These are phyloP conservation scores for Euborellia annulipes DNA, from an alignment of 1,140 invertebrate genomes.

Conservation along the genomic window DNA sequence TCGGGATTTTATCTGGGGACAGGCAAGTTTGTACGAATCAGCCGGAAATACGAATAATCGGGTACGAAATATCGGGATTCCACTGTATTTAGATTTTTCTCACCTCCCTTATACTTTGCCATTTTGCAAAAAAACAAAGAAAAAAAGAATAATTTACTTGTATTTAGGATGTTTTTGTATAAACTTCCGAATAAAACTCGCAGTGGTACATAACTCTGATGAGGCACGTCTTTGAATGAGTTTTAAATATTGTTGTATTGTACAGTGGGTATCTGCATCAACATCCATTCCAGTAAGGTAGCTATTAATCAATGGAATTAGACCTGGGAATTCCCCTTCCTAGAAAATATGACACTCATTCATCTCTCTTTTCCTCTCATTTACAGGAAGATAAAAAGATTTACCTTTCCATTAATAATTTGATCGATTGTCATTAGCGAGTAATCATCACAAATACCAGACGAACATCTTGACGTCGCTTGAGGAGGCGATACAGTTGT, in stretches of 20 bases:
- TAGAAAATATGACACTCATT: constrained; percentile 17
- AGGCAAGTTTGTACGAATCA: too few relatives aligned
- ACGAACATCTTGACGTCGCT: constrained; percentile 23
- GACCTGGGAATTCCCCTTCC: constrained; percentile 81
- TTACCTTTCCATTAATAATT: constrained; percentile 94
- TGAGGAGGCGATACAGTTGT: constrained; percentile 30
- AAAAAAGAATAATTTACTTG: constrained; percentile 51
- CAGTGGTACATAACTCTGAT: constrained; percentile 72
- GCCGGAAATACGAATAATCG: too few relatives aligned
- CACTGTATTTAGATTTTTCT: too few relatives aligned
- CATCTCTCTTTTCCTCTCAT: too few relatives aligned
- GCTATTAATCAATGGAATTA: constrained; percentile 83
- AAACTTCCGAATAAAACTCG: constrained; percentile 84
- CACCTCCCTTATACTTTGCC: too few relatives aligned
- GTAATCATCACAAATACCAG: constrained; percentile 34
- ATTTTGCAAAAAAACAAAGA: too few relatives aligned
- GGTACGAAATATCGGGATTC: too few relatives aligned
- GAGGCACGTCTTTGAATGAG: constrained; percentile 82
- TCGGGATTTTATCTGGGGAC: too few relatives aligned
- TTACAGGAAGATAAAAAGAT: too few relatives aligned
- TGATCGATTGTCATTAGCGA: constrained; percentile 79
- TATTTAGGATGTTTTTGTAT: constrained; percentile 80
- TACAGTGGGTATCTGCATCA: constrained; percentile 92
- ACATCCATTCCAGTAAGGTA: constrained; percentile 88
- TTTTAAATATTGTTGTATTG: constrained; percentile 90